phyloP scores from a whole-genome alignment of 2,113 vertebrate genomes.

The Indicator maculatus region DNA sequence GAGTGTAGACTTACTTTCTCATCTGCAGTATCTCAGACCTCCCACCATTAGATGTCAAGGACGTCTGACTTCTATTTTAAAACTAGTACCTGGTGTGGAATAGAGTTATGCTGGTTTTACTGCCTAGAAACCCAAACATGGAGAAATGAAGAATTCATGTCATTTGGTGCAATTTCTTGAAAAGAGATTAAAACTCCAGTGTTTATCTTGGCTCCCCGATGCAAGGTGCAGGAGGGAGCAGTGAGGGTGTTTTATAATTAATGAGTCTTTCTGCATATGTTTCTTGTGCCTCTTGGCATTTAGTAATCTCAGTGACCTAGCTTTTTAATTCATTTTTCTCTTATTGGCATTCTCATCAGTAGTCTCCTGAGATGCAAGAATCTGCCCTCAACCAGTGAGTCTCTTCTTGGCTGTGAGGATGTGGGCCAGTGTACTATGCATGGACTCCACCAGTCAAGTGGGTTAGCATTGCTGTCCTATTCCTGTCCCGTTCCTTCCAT shows the following conservation, averaged over 20 bases:
- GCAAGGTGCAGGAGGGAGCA: not conserved
- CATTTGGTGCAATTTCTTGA: conserved; percentile 26
- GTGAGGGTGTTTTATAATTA: conserved; percentile 23
- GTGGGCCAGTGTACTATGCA: not conserved
- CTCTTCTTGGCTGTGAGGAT: not conserved
- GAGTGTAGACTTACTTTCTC: conserved; percentile 40
- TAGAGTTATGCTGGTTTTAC: conserved; percentile 6
- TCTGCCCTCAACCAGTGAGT: not conserved
- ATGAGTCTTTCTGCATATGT: conserved; percentile 16
- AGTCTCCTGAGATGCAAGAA: not conserved
- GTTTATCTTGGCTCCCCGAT: conserved; percentile 49
- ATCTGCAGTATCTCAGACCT: conserved; percentile 20
- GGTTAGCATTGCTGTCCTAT: not conserved
- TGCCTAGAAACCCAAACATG: conserved; percentile 57
- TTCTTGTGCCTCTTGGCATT: conserved; percentile 14
- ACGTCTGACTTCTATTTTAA: conserved; percentile 60
- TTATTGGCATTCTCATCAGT: conserved; percentile 13
- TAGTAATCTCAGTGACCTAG: conserved; percentile 17
- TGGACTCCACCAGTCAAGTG: not conserved
- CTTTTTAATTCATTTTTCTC: conserved; percentile 32
- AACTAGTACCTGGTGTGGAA: conserved; percentile 18
- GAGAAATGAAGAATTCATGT: conserved; percentile 32
- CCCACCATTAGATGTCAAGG: conserved; percentile 14
- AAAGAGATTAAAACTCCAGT: conserved; percentile 44
- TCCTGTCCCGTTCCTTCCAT: not conserved